phyloP scores from a whole-genome alignment of 2,797 vertebrate genomes.

The Microchirus variegatus region DNA sequence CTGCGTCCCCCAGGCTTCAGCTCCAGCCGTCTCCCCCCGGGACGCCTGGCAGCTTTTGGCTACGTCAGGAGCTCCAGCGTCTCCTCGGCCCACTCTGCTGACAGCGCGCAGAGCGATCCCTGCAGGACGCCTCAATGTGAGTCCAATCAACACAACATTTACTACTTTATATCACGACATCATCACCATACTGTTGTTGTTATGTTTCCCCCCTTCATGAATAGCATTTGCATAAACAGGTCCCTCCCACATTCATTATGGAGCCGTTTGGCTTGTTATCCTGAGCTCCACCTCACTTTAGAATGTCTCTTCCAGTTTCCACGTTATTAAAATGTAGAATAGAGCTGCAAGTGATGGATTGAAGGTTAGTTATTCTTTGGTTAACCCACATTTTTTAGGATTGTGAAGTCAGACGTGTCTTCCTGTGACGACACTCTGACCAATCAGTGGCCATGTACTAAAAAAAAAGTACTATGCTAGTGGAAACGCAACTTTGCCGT shows the following conservation, averaged over 20 bases:
- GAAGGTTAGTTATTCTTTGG: no score
- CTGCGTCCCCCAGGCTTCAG: constrained; percentile 89
- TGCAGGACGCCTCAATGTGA: constrained; percentile 86
- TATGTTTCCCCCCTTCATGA: constrained; percentile 37
- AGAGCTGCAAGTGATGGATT: neutral
- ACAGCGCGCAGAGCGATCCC: constrained; percentile 87
- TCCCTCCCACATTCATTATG: constrained; percentile 68
- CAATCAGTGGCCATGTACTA: no score
- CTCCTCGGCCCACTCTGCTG: constrained; percentile 89
- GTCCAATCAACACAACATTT: constrained; percentile 50
- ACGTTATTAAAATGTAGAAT: constrained; percentile 10
- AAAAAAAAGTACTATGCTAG: no score
- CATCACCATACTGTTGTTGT: constrained; percentile 19
- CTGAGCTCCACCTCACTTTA: constrained; percentile 51
- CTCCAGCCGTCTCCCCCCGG: constrained; percentile 87
- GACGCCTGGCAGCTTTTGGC: constrained; percentile 91
- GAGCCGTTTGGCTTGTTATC: constrained; percentile 54
- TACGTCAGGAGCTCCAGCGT: constrained; percentile 94
- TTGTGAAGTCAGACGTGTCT: no score
- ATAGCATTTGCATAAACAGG: constrained; percentile 68
- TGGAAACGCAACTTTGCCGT: no score
- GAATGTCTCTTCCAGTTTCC: constrained; percentile 24
- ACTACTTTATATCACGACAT: constrained; percentile 1
- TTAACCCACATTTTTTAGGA: no score
- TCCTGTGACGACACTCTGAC: no score